These are phyloP conservation scores for Gryon sp. DNA, from an alignment of 1,140 invertebrate genomes.

Conservation along the genomic window DNA sequence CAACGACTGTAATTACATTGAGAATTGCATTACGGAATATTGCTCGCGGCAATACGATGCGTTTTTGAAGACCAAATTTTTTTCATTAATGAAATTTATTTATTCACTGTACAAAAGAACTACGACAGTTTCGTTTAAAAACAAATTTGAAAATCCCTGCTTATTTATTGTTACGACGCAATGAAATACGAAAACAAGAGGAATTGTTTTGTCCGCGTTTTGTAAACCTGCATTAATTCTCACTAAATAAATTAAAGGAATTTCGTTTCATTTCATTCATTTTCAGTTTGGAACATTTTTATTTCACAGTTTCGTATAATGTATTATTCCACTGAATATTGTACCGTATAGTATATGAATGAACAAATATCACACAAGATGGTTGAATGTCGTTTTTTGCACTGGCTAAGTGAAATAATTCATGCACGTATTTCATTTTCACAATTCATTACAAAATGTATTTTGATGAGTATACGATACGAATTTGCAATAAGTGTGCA, in stretches of 20 bases:
- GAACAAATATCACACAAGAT: constrained; percentile 3
- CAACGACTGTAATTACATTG: constrained; percentile 16
- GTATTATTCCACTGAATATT: constrained; percentile 8
- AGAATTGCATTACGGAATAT: too few relatives aligned
- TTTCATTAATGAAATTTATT: constrained; percentile 13
- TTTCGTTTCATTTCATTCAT: too few relatives aligned
- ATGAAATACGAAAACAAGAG: constrained; percentile 2
- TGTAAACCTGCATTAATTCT: constrained; percentile 8
- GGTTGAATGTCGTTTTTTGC: constrained; percentile 3
- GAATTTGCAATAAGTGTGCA: constrained; percentile 40
- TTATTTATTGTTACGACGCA: constrained; percentile 20
- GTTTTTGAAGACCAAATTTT: constrained; percentile 8
- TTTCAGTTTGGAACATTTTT: too few relatives aligned
- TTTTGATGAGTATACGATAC: constrained; percentile 29
- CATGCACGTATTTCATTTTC: constrained; percentile 36
- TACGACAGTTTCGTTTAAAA: not conserved
- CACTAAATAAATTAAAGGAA: constrained; percentile 17
- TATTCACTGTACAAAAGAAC: constrained; percentile 5
- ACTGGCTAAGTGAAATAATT: constrained; percentile 40
- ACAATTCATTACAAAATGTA: constrained; percentile 32
- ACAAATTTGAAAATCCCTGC: constrained; percentile 8
- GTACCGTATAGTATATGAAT: too few relatives aligned
- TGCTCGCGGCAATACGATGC: too few relatives aligned
- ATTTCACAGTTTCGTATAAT: constrained; percentile 8
- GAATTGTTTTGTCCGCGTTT: constrained; percentile 28